Base-by-base conservation (phyloP, 92 coral and sea anemone species). In the Galaxea fascicularis region DNA sequence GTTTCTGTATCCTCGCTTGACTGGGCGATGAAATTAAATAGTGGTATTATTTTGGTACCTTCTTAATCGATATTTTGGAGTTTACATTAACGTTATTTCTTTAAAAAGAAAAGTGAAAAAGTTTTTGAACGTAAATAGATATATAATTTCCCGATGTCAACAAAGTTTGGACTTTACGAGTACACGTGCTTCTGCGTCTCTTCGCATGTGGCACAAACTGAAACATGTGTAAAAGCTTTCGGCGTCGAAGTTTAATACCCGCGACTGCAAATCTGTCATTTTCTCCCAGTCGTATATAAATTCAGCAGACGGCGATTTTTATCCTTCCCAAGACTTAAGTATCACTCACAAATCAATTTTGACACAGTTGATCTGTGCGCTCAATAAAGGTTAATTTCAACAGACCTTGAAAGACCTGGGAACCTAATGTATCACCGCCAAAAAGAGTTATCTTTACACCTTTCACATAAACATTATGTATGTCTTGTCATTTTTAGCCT, bases 21-120 rank as follows among this genome's bases (percentile, higher is more conserved):
- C 82, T 71, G 82, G 26, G 39, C 1, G 59, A 41, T 59, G 84
- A 66, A 79, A 79, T 79, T 47, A 75, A 79, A 79, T 49, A 79
- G 63, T 65, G 65, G 73, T 79, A 46, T 76, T 15, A 20, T 31
- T 21, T 20, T 25, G 54, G 65, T 65, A 78, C 49, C 62, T n/a
- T 57, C n/a, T 56, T 7, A 39, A 79, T 49, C 29, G 75, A 52
- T 29, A 28, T 29, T 66, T 51, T 51, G 49, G 29, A 35, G 28
- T 62, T 69, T 49, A 59, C 41, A 44, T 24, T 0, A 29, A 41
- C 39, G 44, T 35, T 66, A 10, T 64, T 20, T 21, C 25, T 1
- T 22, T 15, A 65, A 18, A 5, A 29, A 18, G 21, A 52, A 25
- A 79, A 30, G 10, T 12, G n/a, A 60, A 21, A 30, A 21, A 6